Base-by-base conservation (phyloP, 1,140 invertebrate species). In the Nephila pilipes region DNA sequence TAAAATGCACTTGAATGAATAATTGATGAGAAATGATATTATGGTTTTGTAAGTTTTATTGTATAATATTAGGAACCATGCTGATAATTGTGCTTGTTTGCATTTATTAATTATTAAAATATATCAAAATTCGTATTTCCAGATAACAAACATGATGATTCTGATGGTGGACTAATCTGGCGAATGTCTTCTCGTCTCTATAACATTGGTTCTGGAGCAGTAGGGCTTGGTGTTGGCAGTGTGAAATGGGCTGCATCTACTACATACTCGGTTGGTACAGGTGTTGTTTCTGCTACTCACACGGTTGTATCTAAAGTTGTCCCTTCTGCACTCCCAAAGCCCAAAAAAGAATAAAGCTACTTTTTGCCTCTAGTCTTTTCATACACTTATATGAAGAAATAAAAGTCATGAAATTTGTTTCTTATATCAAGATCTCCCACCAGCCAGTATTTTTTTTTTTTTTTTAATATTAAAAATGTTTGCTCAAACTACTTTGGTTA, bases 211-310 rank as follows among this genome's bases (percentile, higher is more conserved):
- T 29, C 92, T 16, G 92, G 92, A 38, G 92, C 87, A n/a, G 87
- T 93, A 18, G 92, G 92, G 18, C 32, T 93, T n/a, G 92, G 92
- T 46, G 92, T 93, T 4, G 87, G 79, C 14, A 65, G 69, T 32
- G 87, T 93, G 22, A 93, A 93, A 38, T 93, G 92, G 92, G 92
- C 92, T 65, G 92, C 92, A 18, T 89, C 85, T 8, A 89, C 92
- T 55, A 93, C 92, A 22, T 89, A 89, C 20, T 46, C 55, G 32
- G 92, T 93, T 46, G 92, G 92, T 4, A 55, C 85, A 54, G 92
- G 92, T 18, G 92, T 89, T 22, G 87, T 93, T 12, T 88, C 92
- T 38, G 58, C 79, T 54, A 54, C 65, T 57, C 85, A 87, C 22
- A 80, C 85, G 10, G 92, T 80, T 29, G 89, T 90, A n/a, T 55